Base-by-base conservation (phyloP, 2,113 vertebrate species). In the Sardina pilchardus region DNA sequence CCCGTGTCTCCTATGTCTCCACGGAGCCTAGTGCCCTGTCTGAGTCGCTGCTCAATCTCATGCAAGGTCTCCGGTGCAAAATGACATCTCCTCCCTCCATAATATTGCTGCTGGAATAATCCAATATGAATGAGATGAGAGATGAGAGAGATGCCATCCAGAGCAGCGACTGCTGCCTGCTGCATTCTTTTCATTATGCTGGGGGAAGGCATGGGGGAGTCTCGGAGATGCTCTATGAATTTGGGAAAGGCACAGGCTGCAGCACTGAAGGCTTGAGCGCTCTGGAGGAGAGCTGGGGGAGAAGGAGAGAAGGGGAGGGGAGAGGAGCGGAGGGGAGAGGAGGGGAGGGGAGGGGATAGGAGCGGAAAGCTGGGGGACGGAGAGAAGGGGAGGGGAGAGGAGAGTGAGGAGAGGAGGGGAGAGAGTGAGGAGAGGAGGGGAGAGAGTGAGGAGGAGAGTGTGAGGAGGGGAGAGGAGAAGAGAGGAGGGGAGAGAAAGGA, bases 211-310 rank as follows among this genome's bases (percentile, higher is more conserved):
- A 78, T 34, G 12, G 12, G 30, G 71, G 71, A 78, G 36, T 6
- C 8, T n/a, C 1, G 21, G 71, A 78, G 71, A 34, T 78, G 71
- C 71, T 78, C 9, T 78, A 30, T 78, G 71, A 30, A 67, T 78
- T 78, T 34, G 71, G 71, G 12, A 16, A 78, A 78, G 71, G 71
- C 4, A 78, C 12, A 78, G 71, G 71, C 71, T 34, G 63, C 63
- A 67, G 63, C 63, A 67, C 63, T 67, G 63, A 67, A 26, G n/a
- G 63, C n/a, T 67, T 67, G n/a, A 67, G n/a, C n/a, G 63, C 63
- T 30, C 63, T 9, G 59, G 59, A 67, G 59, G 59, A n/a, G 6
- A 63, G 59, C 24, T 26, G 59, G 21, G 21, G 6, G 19, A 24
- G 53, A 19, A 56, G 21, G 2, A 19, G 24, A 59, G 56, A 21